These are phyloP conservation scores for Thamnophis sirtalis DNA, from an alignment of 2,113 vertebrate genomes.

Conservation along the genomic window DNA sequence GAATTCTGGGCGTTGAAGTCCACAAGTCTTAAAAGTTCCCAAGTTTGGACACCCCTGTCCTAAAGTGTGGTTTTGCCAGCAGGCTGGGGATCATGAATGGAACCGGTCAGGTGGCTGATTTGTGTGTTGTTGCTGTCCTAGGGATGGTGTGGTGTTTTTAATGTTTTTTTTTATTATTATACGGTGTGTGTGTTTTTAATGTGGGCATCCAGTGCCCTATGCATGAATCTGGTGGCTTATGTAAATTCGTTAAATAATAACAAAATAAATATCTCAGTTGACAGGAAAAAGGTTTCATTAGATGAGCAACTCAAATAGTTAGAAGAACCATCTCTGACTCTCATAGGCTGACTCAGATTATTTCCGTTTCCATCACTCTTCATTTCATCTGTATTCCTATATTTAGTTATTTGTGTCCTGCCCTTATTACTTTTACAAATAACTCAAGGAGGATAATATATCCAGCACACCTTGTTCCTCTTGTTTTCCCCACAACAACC, in stretches of 20 bases:
- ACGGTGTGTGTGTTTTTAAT: not conserved
- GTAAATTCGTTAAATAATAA: not conserved
- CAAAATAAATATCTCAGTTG: not conserved
- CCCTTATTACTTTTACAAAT: not conserved
- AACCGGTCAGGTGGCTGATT: not conserved
- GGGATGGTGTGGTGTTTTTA: not conserved
- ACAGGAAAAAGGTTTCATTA: not conserved
- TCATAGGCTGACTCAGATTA: not conserved
- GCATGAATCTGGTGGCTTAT: not conserved
- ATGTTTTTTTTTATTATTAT: not conserved
- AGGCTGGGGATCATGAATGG: not conserved
- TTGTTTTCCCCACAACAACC: not conserved
- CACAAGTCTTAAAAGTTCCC: no score
- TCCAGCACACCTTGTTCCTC: not conserved
- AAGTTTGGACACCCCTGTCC: not conserved
- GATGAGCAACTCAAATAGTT: not conserved
- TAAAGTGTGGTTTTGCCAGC: not conserved
- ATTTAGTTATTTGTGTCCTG: not conserved
- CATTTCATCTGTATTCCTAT: not conserved
- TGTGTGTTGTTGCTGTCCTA: not conserved
- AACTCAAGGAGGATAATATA: not conserved
- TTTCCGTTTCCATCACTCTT: not conserved
- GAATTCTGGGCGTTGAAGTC: no score
- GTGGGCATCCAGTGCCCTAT: not conserved
- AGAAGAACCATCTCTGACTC: not conserved